Conservation (phyloP, 2,888 invertebrate genomes). For the Theodoxus fluviatilis region DNA sequence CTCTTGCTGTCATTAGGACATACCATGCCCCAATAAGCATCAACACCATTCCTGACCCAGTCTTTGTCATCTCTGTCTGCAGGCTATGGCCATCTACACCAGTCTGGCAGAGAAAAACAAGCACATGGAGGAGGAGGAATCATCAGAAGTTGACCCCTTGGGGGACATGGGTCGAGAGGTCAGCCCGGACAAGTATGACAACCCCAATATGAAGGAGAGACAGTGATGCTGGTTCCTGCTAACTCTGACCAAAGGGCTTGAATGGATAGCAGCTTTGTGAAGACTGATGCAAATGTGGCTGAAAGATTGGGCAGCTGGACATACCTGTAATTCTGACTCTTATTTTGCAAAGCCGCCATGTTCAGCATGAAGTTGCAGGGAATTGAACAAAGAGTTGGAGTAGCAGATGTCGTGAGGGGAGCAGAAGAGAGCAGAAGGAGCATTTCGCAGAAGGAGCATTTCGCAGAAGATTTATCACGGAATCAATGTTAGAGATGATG, state of each 20-base stretch:
- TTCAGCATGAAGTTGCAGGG: too few relatives aligned
- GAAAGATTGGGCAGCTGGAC: slow-evolving; percentile 88
- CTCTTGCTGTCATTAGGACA: slow-evolving; percentile 6
- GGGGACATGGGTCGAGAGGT: too few relatives aligned
- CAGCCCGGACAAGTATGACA: too few relatives aligned
- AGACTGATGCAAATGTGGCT: slow-evolving; percentile 86
- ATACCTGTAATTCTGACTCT: too few relatives aligned
- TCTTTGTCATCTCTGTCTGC: slow-evolving; percentile 24
- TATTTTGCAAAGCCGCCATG: too few relatives aligned
- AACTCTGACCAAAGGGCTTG: too few relatives aligned
- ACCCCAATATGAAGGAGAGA: slow-evolving; percentile 99
- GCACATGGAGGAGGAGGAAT: not conserved
- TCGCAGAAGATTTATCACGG: not conserved
- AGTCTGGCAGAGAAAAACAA: slow-evolving; percentile 33
- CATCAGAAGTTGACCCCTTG: too few relatives aligned
- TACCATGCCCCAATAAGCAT: too few relatives aligned
- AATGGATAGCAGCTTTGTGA: too few relatives aligned
- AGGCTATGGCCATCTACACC: slow-evolving; percentile 55
- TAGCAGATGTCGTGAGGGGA: slow-evolving; percentile 96
- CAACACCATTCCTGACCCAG: not conserved
- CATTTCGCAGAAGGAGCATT: slow-evolving; percentile 81
- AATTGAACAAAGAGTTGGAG: slow-evolving; percentile 84
- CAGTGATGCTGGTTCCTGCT: slow-evolving; percentile 63
- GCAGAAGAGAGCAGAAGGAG: slow-evolving; percentile 98
- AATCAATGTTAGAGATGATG: not conserved